Base-by-base conservation (phyloP, 2,113 vertebrate genomes). In the Hystrix cristata region DNA sequence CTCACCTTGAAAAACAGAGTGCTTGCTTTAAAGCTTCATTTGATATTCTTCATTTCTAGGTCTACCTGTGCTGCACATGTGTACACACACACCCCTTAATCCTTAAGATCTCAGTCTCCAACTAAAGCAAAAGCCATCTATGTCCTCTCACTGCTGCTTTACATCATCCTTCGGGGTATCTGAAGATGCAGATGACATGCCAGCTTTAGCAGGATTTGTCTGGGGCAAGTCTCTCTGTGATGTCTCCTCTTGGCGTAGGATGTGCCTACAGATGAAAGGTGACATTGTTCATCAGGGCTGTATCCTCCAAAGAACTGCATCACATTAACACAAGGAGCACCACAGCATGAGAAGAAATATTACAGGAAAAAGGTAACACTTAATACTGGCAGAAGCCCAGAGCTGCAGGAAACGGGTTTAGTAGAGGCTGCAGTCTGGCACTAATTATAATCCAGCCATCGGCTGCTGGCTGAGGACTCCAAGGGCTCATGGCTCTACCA, bases 391-490 rank as follows among this genome's bases (percentile, higher is more conserved):
- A 38, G 62, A 55, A 72, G 59, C 78, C 60, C 57, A 4, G 19
- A 55, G 55, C 23, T 76, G 74, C 46, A 95, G 93, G 94, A 94
- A 92, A 51, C 55, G 84, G 38, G 29, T 64, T 94, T 55, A 43
- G 11, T 71, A 55, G 59, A 55, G 94, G 72, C 51, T 74, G 21
- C 4, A 92, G 92, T 59, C 29, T 51, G 48, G 46, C 21, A 71
- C 69, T 65, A 76, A 96, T 84, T 94, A 29, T 38, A 90, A 67
- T 82, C 64, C 16, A n/a, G 53, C 38, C 46, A 12, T 9, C 25
- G 38, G 87, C 60, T 57, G 38, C 81, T 64, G 25, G 23, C 5
- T 11, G 53, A 25, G 21, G 15, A 21, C 18, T 38, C 59, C 51
- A 79, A 25, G 21, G 15, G 19, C 18, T 38, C 59, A 46, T 82